phyloP scores from a whole-genome alignment of 2,888 invertebrate genomes.

The Patella caerulea region DNA sequence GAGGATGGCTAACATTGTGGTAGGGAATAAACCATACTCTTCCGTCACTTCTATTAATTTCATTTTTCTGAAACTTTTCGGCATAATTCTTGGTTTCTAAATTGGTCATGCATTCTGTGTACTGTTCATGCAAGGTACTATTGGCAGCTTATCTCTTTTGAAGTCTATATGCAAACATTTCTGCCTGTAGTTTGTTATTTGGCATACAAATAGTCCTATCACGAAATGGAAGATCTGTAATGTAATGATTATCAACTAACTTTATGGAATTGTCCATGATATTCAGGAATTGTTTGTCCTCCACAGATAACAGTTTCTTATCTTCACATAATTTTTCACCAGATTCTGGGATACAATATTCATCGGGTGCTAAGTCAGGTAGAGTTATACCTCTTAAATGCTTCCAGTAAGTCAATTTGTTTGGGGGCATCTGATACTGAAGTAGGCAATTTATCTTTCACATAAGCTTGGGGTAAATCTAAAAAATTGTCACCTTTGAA shows the following conservation, averaged over 20 bases:
- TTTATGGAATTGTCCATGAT: conserved; percentile 17
- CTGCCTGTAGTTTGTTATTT: conserved; percentile 21
- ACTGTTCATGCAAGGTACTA: neutral
- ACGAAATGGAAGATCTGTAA: conserved; percentile 20
- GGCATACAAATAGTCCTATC: conserved; percentile 15
- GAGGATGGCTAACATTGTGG: conserved; percentile 13
- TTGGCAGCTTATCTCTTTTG: conserved; percentile 9
- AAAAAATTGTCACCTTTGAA: neutral
- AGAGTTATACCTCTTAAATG: conserved; percentile 13
- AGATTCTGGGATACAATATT: neutral
- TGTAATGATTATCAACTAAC: conserved; percentile 22
- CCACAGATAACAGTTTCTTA: conserved; percentile 14
- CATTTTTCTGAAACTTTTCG: conserved; percentile 16
- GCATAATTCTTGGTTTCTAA: conserved; percentile 28
- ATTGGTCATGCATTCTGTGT: conserved; percentile 21
- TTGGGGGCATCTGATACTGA: neutral
- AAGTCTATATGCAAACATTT: conserved; percentile 11
- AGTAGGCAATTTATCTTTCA: neutral
- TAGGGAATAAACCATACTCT: conserved; percentile 23
- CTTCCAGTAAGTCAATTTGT: conserved; percentile 2
- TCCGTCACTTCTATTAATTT: neutral
- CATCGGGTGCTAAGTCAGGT: neutral
- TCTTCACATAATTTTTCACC: conserved; percentile 76
- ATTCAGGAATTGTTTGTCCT: conserved; percentile 25
- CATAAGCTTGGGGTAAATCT: conserved; percentile 4